Conservation (phyloP, 2,888 invertebrate species). For the Siphlonurus alternatus region DNA sequence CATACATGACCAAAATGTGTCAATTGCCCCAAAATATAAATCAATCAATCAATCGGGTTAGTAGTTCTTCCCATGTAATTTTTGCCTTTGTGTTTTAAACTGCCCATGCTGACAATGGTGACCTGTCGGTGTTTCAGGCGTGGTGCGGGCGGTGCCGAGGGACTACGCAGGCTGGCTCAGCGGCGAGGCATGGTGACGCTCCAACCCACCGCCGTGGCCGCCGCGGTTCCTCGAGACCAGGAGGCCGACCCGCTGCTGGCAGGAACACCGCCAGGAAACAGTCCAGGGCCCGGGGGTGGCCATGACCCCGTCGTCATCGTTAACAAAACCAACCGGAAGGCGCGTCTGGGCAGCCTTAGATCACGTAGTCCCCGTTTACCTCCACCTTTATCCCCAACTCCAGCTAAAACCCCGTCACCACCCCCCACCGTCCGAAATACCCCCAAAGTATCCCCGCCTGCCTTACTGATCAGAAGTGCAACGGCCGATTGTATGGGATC, state of each 20-base stretch:
- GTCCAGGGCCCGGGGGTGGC: neutral
- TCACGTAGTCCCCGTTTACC: neutral
- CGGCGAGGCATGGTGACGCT: neutral
- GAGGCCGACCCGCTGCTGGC: neutral
- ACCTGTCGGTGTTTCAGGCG: constrained; percentile 2
- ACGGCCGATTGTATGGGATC: neutral
- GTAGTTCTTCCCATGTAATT: too few species aligned
- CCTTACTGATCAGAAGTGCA: neutral
- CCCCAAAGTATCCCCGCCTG: neutral
- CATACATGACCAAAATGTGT: too few species aligned
- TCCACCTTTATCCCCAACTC: neutral
- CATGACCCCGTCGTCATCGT: neutral
- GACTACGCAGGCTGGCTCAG: neutral
- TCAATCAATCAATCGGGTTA: too few species aligned
- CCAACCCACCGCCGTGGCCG: neutral
- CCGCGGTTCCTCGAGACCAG: neutral
- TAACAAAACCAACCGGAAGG: neutral
- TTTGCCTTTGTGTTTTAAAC: too few species aligned
- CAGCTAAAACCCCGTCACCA: neutral
- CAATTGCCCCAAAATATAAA: too few species aligned
- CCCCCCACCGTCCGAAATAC: neutral
- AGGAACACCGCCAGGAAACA: neutral
- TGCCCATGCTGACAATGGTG: too few species aligned
- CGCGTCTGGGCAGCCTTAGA: neutral
- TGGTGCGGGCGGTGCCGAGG: neutral